A percentile compares a stretch with the other conserved stretches of the same genome.
Conservation (phyloP, 1,140 invertebrate genomes). For the Bombus pyrosoma region DNA sequence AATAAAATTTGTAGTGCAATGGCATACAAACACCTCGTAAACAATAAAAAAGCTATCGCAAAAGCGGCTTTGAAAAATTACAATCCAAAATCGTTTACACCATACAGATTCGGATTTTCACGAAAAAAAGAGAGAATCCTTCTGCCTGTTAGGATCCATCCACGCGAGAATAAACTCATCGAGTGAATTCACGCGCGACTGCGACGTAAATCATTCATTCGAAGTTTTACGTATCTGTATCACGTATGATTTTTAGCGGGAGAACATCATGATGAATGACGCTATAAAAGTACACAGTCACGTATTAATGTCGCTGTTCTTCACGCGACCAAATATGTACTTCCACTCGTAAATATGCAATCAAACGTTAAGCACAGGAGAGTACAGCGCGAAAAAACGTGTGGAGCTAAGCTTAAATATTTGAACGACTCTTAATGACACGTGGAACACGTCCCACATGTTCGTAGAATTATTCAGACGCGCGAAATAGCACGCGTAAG, state of each 20-base stretch:
- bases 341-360: conserved; percentile 4
- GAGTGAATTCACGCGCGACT: conserved; percentile 13
- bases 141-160: background rate
- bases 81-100: conserved; percentile 3
- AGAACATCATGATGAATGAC: background rate
- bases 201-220: conserved; percentile 19
- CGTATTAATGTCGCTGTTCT: background rate
- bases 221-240: background rate
- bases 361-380: background rate
- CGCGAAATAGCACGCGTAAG: background rate
- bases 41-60: background rate
- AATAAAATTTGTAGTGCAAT: background rate
- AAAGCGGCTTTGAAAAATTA: background rate
- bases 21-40: background rate
- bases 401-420: conserved; percentile 8
- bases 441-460: background rate
- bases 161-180: conserved; percentile 26
- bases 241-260: conserved; percentile 2
- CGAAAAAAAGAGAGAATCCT: background rate
- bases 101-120: background rate
- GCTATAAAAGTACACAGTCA: conserved; percentile 10
- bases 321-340: background rate
- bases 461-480: conserved; percentile 2
- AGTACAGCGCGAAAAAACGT: background rate
- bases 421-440: conserved; percentile 28